phyloP scores from a whole-genome alignment of 2,888 invertebrate genomes.

The Apodemia mormo region DNA sequence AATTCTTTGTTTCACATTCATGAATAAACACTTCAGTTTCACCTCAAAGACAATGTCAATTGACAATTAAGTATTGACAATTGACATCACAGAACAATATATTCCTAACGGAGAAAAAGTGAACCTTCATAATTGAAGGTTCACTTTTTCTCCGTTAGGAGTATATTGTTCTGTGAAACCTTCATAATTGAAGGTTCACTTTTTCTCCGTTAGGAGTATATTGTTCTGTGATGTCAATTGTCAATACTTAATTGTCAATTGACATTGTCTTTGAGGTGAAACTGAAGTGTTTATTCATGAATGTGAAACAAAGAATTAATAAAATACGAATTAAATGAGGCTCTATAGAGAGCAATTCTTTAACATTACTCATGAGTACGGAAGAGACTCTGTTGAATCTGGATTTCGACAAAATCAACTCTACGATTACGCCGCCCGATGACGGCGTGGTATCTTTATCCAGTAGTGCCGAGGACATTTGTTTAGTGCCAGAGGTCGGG shows the following conservation, averaged over 20 bases:
- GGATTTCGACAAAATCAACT: slow-evolving; percentile 82
- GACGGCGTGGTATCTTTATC: slow-evolving; percentile 83
- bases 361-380: slow-evolving; percentile 82
- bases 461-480: slow-evolving; percentile 85
- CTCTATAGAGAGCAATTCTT: slow-evolving; percentile 67
- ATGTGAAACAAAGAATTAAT: slow-evolving; percentile 76
- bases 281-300: slow-evolving; percentile 74
- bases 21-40: slow-evolving; percentile 70
- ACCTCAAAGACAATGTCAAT: slow-evolving; percentile 46
- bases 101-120: too few species aligned
- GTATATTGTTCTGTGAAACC: slow-evolving; percentile 42
- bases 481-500: slow-evolving; percentile 90
- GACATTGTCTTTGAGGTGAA: slow-evolving; percentile 48
- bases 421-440: slow-evolving; percentile 73
- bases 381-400: slow-evolving; percentile 84
- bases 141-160: too few species aligned
- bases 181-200: too few species aligned
- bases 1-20: slow-evolving; percentile 78
- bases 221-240: slow-evolving; percentile 40
- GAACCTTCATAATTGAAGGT: too few species aligned
- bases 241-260: slow-evolving; percentile 33
- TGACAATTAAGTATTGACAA: slow-evolving; percentile 34
- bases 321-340: slow-evolving; percentile 77
- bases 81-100: slow-evolving; percentile 39
- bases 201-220: too few species aligned